Evolutionary conservation across 30 jellyfish, hydroid and myxozoan genomes (phyloP), one percentile per base, ranked within the genome.

Genomic region (Euphysa ruthae): DNA sequence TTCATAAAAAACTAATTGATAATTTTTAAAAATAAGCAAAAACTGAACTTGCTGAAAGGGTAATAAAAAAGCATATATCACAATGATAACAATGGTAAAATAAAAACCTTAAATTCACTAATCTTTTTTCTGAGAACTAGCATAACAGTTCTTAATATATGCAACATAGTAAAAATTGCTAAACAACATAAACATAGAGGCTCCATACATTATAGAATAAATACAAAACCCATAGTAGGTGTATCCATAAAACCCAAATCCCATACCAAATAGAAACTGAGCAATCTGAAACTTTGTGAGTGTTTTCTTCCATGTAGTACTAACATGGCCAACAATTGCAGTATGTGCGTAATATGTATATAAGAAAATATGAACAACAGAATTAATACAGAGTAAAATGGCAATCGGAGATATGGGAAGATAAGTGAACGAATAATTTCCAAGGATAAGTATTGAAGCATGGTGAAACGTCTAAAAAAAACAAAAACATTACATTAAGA

Each of bases 401-500:
- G 92, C 95, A 21, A 77, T 63, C 26, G 95, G 95, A 4, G 95
- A 85, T 73, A 75, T 69, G 21, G 93, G 91, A 0, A 87, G 71
- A 57, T 14, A 71, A 25, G 20, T 30, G 44, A 65, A 68, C 16
- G 93, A 66, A 49, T 84, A 84, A 25, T 84, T 79, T 1, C 91
- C 95, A 34, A 84, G 93, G 7, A 84, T 49, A 16, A 77, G 84
- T 29, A 84, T 69, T 22, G 84, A 25, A 26, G 95, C 62, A 31
- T 84, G 95, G 50, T 84, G 95, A 50, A 78, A 84, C 16, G 78
- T 93, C 95, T 84, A 51, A 10, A 69, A 63, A 3, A 33, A 24
- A 0, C 12, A n/a, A n/a, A n/a, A n/a, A n/a, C n/a, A n/a, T n/a
- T n/a, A n/a, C n/a, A n/a, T n/a, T n/a, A n/a, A n/a, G n/a, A n/a